Percentiles rank a stretch among this genome's conserved stretches.
These are phyloP conservation scores for Riptortus pedestris DNA, from an alignment of 1,140 invertebrate species.

Conservation along the genomic window DNA sequence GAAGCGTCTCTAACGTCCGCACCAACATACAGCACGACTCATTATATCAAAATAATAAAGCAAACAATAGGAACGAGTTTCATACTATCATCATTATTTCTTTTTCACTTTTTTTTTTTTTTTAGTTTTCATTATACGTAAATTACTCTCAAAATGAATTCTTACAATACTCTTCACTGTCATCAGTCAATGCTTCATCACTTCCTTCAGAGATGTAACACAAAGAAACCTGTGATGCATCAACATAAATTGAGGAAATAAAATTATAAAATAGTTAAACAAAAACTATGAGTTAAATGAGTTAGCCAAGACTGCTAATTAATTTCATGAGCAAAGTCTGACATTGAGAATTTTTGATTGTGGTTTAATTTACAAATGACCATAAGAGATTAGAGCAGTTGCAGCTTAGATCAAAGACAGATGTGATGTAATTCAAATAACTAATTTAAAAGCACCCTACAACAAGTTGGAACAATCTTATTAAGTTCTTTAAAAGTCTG, in stretches of 20 bases:
- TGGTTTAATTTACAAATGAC: too few relatives aligned
- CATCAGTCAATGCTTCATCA: constrained; percentile 15
- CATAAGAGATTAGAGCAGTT: too few relatives aligned
- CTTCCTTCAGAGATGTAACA: constrained; percentile 25
- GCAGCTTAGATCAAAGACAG: too few relatives aligned
- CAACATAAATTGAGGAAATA: constrained; percentile 19
- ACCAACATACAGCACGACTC: too few relatives aligned
- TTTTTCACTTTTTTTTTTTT: neutral
- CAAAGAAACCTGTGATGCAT: constrained; percentile 22
- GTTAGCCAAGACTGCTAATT: constrained; percentile 13
- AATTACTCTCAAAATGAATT: constrained; percentile 8
- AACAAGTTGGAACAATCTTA: too few relatives aligned
- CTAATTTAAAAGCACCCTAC: too few relatives aligned
- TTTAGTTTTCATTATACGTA: constrained; percentile 2
- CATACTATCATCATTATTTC: too few relatives aligned
- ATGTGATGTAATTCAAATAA: too few relatives aligned
- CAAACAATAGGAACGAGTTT: too few relatives aligned
- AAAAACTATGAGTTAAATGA: constrained; percentile 3
- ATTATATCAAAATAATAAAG: too few relatives aligned
- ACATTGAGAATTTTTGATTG: neutral
- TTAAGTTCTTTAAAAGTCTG: too few relatives aligned
- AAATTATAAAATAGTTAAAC: neutral
- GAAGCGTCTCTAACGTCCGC: too few relatives aligned
- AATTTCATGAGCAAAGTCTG: neutral
- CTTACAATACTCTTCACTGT: constrained; percentile 25